Base-by-base conservation (phyloP, 2,113 vertebrate genomes). In the Neomonachus schauinslandi region DNA sequence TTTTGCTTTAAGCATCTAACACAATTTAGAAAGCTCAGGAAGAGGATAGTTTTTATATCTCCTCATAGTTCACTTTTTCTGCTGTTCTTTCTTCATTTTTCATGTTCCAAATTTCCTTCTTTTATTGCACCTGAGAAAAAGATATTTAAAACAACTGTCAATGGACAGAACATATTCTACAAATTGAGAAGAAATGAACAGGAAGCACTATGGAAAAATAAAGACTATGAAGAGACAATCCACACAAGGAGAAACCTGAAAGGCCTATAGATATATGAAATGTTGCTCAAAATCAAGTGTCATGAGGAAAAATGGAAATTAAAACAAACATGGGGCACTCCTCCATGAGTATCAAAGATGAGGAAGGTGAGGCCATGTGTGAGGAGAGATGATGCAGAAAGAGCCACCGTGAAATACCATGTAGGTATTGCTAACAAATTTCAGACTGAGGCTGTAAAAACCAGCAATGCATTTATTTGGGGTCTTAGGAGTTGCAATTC, bases 11-110 rank as follows among this genome's bases (percentile, higher is more conserved):
- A 81, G 31, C 31, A 71, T 51, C 71, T 85, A 91, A 91, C 24
- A 82, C 74, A 85, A 33, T 57, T 91, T 79, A 85, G 49, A 85
- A 90, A 95, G 76, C 46, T 91, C 59, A 84, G 67, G 39, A 49
- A 21, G 57, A 69, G 31, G 63, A 81, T 22, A 89, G 26, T 16
- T 31, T 84, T 65, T 18, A 85, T 49, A 67, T 39, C 53, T 69
- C 28, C 39, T 59, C 16, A 71, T 49, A 67, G 14, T 79, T 79
- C 79, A 57, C 71, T 84, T n/a, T 74, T 89, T 74, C 24, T 69
- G 26, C 55, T 77, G 16, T 61, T 55, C 42, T 36, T 55, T 65
- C 36, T 91, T 67, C 12, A 76, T 57, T 91, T 15, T 31, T 87
- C 33, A 61, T 80, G 51, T 87, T 87, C 42, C 13, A 71, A 86